Evolutionary conservation across 2,113 vertebrate species (phyloP).

Genomic region (Cercocebus atys): DNA sequence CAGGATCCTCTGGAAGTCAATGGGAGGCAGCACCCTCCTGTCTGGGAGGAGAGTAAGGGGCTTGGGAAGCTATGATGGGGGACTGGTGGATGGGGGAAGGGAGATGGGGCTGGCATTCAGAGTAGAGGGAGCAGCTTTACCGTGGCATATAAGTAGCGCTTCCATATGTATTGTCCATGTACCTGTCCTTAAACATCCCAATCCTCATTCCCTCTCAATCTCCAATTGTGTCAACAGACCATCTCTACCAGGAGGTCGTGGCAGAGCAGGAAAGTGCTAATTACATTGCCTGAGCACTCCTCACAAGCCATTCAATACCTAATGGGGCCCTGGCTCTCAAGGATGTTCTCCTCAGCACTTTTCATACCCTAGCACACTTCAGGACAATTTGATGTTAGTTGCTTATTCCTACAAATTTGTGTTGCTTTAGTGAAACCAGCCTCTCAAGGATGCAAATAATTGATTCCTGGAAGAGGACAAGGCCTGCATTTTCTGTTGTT

Average conservation of each 20-base stretch:
- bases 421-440: not conserved
- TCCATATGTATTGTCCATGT: fast-evolving
- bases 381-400: slow-evolving; percentile 26
- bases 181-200: not conserved
- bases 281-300: not conserved
- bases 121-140: too few relatives aligned
- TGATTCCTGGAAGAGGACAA: slow-evolving; percentile 36
- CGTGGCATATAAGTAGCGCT: not conserved
- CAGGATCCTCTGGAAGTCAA: not conserved
- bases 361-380: not conserved
- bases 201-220: not conserved
- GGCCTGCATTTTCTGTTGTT: slow-evolving; percentile 2
- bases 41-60: not conserved
- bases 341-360: not conserved
- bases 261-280: slow-evolving; percentile 14
- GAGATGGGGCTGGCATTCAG: not conserved
- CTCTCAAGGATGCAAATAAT: slow-evolving; percentile 41
- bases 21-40: not conserved
- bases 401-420: not conserved
- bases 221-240: not conserved
- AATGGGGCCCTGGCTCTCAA: slow-evolving; percentile 29
- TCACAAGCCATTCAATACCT: not conserved
- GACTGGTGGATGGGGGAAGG: not conserved
- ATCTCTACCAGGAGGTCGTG: slow-evolving; percentile 38
- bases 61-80: not conserved